Evolutionary conservation across 2,797 vertebrate species (phyloP).

Genomic region (Amblyraja radiata): DNA sequence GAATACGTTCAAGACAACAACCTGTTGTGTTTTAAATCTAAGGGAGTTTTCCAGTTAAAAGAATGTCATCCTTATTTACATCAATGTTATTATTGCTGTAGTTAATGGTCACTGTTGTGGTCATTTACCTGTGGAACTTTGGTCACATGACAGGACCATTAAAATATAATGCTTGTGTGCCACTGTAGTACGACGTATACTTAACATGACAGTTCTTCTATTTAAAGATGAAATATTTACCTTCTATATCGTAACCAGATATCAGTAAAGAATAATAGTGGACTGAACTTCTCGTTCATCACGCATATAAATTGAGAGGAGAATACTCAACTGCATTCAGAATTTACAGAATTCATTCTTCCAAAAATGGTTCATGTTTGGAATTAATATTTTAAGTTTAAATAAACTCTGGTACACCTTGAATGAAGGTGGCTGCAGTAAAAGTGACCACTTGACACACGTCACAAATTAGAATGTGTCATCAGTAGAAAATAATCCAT

Average conservation of each 20-base stretch:
- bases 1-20: neutral
- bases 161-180: neutral
- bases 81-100: neutral
- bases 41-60: neutral
- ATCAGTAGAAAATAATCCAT: too few species aligned
- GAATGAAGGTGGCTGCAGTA: neutral
- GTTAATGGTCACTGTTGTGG: neutral
- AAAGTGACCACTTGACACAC: neutral
- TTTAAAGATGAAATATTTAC: neutral
- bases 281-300: neutral
- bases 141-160: neutral
- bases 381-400: neutral
- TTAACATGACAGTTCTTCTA: neutral
- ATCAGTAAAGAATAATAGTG: neutral
- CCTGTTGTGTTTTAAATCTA: neutral
- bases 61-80: neutral
- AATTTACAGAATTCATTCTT: neutral
- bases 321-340: neutral
- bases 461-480: neutral
- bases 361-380: neutral
- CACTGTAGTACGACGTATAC: neutral
- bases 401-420: neutral
- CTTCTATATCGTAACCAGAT: neutral
- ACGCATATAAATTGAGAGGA: neutral
- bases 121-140: neutral